Conservation (phyloP, 92 coral and sea anemone genomes). For the Meandrina meandrites region DNA sequence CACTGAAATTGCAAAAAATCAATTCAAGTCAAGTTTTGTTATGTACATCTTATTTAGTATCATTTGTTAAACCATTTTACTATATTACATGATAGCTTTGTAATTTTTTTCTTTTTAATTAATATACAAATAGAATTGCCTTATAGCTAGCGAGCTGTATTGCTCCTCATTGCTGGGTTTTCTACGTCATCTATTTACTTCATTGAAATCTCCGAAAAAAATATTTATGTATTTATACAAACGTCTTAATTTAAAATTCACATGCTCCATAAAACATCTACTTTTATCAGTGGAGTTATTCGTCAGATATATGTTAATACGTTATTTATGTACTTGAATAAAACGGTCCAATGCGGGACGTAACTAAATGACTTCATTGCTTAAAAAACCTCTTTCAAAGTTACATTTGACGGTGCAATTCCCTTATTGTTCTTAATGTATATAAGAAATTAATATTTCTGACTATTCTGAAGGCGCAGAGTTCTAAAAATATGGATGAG, state of each 20-base stretch:
- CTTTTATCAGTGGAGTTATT: constrained; percentile 7
- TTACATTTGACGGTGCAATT: background rate
- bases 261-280: background rate
- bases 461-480: background rate
- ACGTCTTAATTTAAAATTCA: background rate
- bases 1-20: background rate
- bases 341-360: background rate
- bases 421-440: background rate
- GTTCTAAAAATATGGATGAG: background rate
- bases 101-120: background rate
- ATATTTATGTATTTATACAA: background rate
- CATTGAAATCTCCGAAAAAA: background rate
- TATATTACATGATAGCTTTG: background rate
- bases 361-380: background rate
- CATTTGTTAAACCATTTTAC: background rate
- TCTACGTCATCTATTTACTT: background rate
- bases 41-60: background rate
- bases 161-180: background rate
- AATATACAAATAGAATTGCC: background rate
- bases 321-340: background rate
- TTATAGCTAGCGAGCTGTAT: background rate
- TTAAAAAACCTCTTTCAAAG: background rate
- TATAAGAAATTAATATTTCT: background rate
- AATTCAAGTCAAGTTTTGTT: background rate
- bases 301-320: background rate